These are phyloP conservation scores for Hestina assimilis DNA, from an alignment of 1,140 invertebrate species.

Conservation along the genomic window DNA sequence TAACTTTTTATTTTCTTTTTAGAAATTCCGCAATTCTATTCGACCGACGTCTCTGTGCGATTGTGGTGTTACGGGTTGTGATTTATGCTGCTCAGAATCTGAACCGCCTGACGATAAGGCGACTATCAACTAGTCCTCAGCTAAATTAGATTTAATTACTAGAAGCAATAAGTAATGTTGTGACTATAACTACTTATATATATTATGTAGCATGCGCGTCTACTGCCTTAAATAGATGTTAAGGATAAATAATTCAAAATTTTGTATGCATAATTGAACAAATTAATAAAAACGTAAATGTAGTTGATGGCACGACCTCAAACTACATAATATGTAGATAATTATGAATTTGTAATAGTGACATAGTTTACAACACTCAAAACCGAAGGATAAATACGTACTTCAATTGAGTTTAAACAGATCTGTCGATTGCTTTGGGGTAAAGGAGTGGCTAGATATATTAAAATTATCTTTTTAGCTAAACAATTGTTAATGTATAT, in stretches of 20 bases:
- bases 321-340: conserved; percentile 36
- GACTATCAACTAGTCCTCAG: conserved; percentile 55
- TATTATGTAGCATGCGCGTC: background rate
- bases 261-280: conserved; percentile 5
- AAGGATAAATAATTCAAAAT: conserved; percentile 57
- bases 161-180: background rate
- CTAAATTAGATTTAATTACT: background rate
- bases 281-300: conserved; percentile 42
- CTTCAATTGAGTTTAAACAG: conserved; percentile 32
- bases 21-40: conserved; percentile 70
- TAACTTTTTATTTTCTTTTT: conserved; percentile 37
- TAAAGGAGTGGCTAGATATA: conserved; percentile 14
- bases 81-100: conserved; percentile 69
- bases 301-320: conserved; percentile 44
- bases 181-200: background rate
- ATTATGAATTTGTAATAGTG: conserved; percentile 37
- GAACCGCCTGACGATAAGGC: conserved; percentile 63
- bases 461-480: conserved; percentile 1
- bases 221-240: conserved; percentile 8
- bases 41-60: conserved; percentile 64
- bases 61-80: conserved; percentile 67
- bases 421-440: conserved; percentile 33
- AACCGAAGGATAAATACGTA: conserved; percentile 35
- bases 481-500: background rate
- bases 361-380: conserved; percentile 50